Base-by-base conservation (phyloP, 2,888 invertebrate species). In the Nymphalis urticae region DNA sequence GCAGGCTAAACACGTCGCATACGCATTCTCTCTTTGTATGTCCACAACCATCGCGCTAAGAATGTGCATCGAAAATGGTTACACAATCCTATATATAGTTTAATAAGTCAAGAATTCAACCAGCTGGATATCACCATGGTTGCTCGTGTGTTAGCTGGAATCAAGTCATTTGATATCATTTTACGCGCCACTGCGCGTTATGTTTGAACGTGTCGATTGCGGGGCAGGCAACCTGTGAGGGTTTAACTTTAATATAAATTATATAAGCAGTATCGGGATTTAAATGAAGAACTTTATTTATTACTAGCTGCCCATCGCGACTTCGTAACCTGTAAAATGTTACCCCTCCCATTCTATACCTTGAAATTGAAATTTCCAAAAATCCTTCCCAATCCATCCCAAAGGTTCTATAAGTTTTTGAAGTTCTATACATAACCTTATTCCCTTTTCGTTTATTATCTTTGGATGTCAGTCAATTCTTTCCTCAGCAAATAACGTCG, bases 1-100 rank as follows among this genome's bases (percentile, higher is more conserved):
- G 77, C 75, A 84, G 76, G 80, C 82, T 73, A 75, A 74, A 73
- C 85, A 83, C 85, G 84, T 83, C 82, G 81, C 81, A 80, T 71
- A 76, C 82, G 84, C 84, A 85, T 88, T 85, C 85, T 85, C 83
- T 83, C 82, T 87, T 83, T 82, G 84, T 84, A 83, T 79, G 82
- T 81, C 76, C 79, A 83, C 80, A 81, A 79, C 80, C 80, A 82
- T 81, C 82, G 84, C 81, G 81, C 75, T 80, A 78, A 82, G 85
- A 85, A 86, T 85, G 82, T 72, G 74, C 69, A 78, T 84, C 81
- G 78, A 81, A 74, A 75, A 75, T 72, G 68, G 72, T 74, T 75
- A 72, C 72, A 66, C 73, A 75, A 76, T 72, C 68, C 71, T 75
- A 72, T 72, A 75, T 75, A 68, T 72, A 75, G 74, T 72, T 75